These are phyloP conservation scores for Condylura cristata DNA, from an alignment of 2,113 vertebrate genomes.

Conservation along the genomic window DNA sequence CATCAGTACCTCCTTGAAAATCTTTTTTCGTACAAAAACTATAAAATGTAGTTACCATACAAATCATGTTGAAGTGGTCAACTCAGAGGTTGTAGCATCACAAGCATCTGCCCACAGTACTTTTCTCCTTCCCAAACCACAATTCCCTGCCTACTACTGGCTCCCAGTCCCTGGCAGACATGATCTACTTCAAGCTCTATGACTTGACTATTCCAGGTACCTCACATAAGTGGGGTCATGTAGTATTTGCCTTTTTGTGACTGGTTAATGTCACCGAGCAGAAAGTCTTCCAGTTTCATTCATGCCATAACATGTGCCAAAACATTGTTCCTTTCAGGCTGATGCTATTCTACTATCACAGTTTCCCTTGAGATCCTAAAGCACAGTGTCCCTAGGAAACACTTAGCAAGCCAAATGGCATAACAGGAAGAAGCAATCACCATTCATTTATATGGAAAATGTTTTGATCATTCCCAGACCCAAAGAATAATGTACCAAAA, in stretches of 20 bases:
- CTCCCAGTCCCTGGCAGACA: background rate
- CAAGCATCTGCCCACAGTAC: rapidly evolving
- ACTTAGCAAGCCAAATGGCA: background rate
- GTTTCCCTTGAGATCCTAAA: background rate
- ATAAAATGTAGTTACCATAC: background rate
- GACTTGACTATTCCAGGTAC: background rate
- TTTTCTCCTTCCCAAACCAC: background rate
- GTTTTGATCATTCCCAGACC: background rate
- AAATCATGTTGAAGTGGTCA: background rate
- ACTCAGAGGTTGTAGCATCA: background rate
- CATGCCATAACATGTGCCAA: no score
- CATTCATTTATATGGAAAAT: background rate
- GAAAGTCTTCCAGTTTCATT: background rate
- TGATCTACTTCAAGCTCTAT: background rate
- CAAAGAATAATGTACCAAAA: background rate
- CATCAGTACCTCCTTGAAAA: background rate
- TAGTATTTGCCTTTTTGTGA: background rate
- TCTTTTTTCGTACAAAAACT: background rate
- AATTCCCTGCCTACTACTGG: background rate
- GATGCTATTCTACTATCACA: background rate
- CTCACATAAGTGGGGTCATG: background rate
- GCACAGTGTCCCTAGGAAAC: background rate
- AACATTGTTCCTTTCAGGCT: background rate
- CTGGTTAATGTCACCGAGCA: background rate
- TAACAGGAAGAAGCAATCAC: background rate